Percentiles rank a stretch among this genome's conserved stretches.
Evolutionary conservation across 1,140 invertebrate genomes (phyloP).

Genomic region (Dendroctonus valens): DNA sequence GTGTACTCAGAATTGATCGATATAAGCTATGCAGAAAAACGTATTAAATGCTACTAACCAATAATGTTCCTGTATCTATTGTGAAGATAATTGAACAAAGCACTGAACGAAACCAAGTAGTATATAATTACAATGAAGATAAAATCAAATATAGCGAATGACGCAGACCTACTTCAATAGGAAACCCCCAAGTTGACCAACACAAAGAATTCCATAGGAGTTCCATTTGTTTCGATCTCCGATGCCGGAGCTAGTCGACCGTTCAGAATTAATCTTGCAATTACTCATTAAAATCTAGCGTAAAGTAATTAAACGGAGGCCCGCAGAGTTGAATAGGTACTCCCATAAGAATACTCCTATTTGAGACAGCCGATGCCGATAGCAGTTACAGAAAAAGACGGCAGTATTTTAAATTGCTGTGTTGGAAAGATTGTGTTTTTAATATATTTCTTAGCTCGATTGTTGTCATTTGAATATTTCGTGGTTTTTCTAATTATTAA

Average conservation of each 20-base stretch:
- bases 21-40: too few relatives aligned
- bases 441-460: too few relatives aligned
- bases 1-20: too few relatives aligned
- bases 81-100: too few relatives aligned
- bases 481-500: too few relatives aligned
- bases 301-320: constrained; percentile 33
- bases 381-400: constrained; percentile 18
- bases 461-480: too few relatives aligned
- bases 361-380: constrained; percentile 25
- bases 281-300: constrained; percentile 34
- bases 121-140: too few relatives aligned
- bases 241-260: constrained; percentile 18
- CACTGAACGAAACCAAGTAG: too few relatives aligned
- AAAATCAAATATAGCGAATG: too few relatives aligned
- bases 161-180: too few relatives aligned
- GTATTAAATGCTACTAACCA: too few relatives aligned
- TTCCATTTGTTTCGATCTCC: not conserved
- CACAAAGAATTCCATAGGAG: not conserved
- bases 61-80: too few relatives aligned
- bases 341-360: constrained; percentile 27
- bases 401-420: constrained; percentile 26
- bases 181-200: not conserved
- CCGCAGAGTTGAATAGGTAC: constrained; percentile 29
- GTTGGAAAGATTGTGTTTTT: not conserved
- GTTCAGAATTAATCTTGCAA: constrained; percentile 32